Evolutionary conservation across 2,113 vertebrate genomes (phyloP), one percentile per base, ranked within the genome.

Genomic region (Zingel zingel): DNA sequence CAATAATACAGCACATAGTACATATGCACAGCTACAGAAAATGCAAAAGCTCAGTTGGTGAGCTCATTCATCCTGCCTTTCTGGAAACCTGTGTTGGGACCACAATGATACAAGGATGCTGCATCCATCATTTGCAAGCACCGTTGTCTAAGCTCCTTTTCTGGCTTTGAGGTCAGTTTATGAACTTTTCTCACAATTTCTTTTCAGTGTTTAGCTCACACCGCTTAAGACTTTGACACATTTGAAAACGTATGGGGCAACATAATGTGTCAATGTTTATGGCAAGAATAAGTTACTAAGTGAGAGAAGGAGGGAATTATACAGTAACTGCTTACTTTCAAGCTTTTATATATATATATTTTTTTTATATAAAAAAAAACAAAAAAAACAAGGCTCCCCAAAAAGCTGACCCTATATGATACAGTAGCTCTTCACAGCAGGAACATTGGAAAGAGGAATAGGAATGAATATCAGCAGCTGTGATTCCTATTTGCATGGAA

Each of bases 41-140:
- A n/a, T n/a, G n/a, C n/a, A n/a, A 88, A 57, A 72, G 81, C 84
- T 89, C 72, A 53, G 69, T 86, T 79, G 64, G 66, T 69, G 77
- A 71, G 84, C 77, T 89, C 77, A 69, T 94, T 91, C 84, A 90
- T 92, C 71, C 77, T 88, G 77, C 57, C 77, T 88, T 91, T 87
- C 87, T 90, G 85, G 75, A 86, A 86, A 64, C 56, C 74, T 82
- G 70, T 77, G 84, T 77, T 85, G 86, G 58, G 54, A 88, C 33
- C 83, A 84, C 89, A 85, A 59, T 71, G 85, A 93, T 86, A 87
- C 65, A 66, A 79, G 88, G 88, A 84, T 82, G 81, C 76, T 68
- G 80, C 91, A 94, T 94, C 88, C 85, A 90, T 93, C 88, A 92
- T 73, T 43, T 77, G 63, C 85, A 36, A 65, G 45, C 59, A 62